Evolutionary conservation across 2,113 vertebrate genomes (phyloP).

Genomic region (Ivindomyrus marchei): DNA sequence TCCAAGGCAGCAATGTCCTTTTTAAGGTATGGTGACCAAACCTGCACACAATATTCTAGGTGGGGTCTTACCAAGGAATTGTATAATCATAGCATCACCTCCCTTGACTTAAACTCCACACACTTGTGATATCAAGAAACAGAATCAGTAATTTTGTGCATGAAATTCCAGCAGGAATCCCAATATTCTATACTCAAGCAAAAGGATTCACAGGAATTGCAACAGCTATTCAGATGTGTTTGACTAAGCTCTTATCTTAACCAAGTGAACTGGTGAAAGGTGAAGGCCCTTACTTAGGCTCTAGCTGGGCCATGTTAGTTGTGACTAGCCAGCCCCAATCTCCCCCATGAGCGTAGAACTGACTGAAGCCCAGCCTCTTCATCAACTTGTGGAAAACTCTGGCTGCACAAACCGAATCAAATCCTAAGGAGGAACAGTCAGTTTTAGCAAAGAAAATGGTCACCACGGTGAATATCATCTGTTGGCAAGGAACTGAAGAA

Average conservation of each 20-base stretch:
- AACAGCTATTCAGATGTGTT: too few relatives aligned
- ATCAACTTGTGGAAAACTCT: conserved; percentile 80
- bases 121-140: not conserved
- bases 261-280: not conserved
- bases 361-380: conserved; percentile 72
- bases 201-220: not conserved
- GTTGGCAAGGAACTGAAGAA: not conserved
- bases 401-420: conserved; percentile 64
- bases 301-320: conserved; percentile 76
- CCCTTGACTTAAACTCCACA: not conserved
- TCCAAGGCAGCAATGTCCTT: too few relatives aligned
- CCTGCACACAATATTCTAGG: too few relatives aligned
- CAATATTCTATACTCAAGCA: not conserved
- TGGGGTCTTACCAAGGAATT: too few relatives aligned
- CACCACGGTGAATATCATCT: too few relatives aligned
- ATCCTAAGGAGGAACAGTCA: conserved; percentile 45
- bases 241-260: not conserved
- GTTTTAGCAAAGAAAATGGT: not conserved
- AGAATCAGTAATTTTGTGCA: not conserved
- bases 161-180: not conserved
- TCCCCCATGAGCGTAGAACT: conserved; percentile 78
- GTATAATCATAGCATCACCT: too few relatives aligned
- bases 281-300: conserved; percentile 52
- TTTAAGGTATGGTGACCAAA: too few relatives aligned
- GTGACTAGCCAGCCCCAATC: conserved; percentile 75